A percentile compares a stretch with the other conserved stretches of the same genome.
These are phyloP conservation scores for Hypselothyrea guttata DNA, from an alignment of 2,888 invertebrate genomes.

Conservation along the genomic window DNA sequence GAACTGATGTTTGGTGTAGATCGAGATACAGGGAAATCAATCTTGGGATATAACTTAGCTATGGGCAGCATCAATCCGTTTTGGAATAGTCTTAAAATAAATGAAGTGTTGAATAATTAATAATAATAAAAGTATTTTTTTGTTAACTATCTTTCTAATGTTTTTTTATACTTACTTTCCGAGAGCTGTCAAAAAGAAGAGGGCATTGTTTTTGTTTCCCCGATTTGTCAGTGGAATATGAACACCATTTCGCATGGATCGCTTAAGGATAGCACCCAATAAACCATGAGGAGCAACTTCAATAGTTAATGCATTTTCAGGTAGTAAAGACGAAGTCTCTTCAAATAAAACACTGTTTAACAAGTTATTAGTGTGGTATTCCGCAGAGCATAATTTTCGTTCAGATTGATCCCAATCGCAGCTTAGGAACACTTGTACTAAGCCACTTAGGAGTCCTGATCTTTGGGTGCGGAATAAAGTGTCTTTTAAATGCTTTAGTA, in stretches of 20 bases:
- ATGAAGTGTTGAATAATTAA: background rate
- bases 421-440: constrained; percentile 90
- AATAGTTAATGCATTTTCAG: constrained; percentile 85
- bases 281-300: constrained; percentile 89
- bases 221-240: constrained; percentile 86
- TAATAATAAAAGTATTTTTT: too few species aligned
- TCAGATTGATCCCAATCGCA: constrained; percentile 87
- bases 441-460: constrained; percentile 90
- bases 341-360: constrained; percentile 85
- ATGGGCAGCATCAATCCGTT: constrained; percentile 89
- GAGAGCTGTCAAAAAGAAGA: constrained; percentile 81
- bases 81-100: constrained; percentile 86
- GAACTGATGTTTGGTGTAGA: constrained; percentile 93
- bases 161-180: constrained; percentile 82
- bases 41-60: constrained; percentile 88
- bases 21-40: constrained; percentile 91
- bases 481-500: constrained; percentile 86
- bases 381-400: constrained; percentile 87
- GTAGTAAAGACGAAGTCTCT: constrained; percentile 85
- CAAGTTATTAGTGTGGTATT: constrained; percentile 94
- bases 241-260: constrained; percentile 84
- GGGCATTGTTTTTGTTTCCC: constrained; percentile 83
- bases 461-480: constrained; percentile 87
- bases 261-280: constrained; percentile 86
- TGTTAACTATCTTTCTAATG: too few species aligned